Evolutionary conservation across 92 coral and sea anemone species (phyloP).

Genomic region (Actinernus sp.): DNA sequence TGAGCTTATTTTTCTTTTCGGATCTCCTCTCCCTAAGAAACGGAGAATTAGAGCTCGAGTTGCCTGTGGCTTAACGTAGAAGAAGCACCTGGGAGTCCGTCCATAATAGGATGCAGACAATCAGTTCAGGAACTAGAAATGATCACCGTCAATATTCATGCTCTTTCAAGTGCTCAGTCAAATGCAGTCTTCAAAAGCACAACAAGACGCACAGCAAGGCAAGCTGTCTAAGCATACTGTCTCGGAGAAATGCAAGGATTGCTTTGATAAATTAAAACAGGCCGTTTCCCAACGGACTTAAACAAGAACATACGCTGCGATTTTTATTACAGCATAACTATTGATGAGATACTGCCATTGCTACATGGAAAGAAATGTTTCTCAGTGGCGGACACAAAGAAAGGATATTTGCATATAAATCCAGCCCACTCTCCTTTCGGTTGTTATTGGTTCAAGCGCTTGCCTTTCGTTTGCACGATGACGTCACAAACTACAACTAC

Average conservation of each 20-base stretch:
- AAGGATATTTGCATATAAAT: slow-evolving; percentile 74
- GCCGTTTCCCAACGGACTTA: slow-evolving; percentile 59
- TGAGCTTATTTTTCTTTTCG: slow-evolving; percentile 14
- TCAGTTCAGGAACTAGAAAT: slow-evolving; percentile 47
- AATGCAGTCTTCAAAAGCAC: slow-evolving; percentile 8
- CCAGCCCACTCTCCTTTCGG: slow-evolving; percentile 48
- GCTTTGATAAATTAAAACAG: slow-evolving; percentile 48
- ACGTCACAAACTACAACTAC: no score
- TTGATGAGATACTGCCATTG: slow-evolving; percentile 61
- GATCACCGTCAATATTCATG: slow-evolving; percentile 40
- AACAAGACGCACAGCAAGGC: slow-evolving; percentile 22
- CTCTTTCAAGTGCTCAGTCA: slow-evolving; percentile 6
- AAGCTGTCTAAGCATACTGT: slow-evolving; percentile 34
- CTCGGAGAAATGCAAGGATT: slow-evolving; percentile 45
- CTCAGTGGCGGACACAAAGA: slow-evolving; percentile 61
- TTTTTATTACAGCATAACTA: slow-evolving; percentile 64
- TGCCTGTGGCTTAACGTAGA: slow-evolving; percentile 29
- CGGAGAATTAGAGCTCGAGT: slow-evolving; percentile 30
- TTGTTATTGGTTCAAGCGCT: slow-evolving; percentile 37
- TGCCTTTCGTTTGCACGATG: no score
- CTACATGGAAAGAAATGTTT: slow-evolving; percentile 51
- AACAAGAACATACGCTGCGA: slow-evolving; percentile 61
- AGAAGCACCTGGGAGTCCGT: slow-evolving; percentile 69
- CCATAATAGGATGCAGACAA: slow-evolving; percentile 58
- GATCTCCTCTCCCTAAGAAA: slow-evolving; percentile 28